phyloP scores from a whole-genome alignment of 2,888 invertebrate genomes.

The Hybos culiciformis region DNA sequence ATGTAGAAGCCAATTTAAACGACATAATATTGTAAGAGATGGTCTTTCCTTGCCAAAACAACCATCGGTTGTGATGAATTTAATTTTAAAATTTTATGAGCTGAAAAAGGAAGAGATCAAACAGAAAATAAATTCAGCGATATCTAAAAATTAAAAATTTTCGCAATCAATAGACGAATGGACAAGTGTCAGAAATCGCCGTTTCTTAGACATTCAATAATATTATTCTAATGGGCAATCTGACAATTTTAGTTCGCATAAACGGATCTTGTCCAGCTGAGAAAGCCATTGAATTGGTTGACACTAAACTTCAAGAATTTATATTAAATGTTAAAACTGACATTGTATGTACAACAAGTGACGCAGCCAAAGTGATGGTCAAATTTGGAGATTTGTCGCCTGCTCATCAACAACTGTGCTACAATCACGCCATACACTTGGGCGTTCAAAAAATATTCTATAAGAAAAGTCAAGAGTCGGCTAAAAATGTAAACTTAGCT shows the following conservation, averaged over 20 bases:
- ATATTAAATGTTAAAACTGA: background rate
- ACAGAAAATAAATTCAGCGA: background rate
- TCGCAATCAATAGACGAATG: constrained; percentile 5
- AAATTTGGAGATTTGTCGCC: constrained; percentile 4
- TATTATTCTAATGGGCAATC: constrained; percentile 1
- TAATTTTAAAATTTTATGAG: background rate
- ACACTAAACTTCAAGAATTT: background rate
- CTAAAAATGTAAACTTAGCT: too few species aligned
- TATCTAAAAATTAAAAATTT: constrained; percentile 2
- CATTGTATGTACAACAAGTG: constrained; percentile 1
- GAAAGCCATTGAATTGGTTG: background rate
- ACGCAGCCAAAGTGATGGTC: constrained; percentile 1
- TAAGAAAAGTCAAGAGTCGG: too few species aligned
- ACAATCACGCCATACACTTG: constrained; percentile 4
- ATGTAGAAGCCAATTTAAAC: constrained; percentile 1
- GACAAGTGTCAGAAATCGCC: constrained; percentile 4
- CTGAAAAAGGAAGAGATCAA: constrained; percentile 1
- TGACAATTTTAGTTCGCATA: constrained; percentile 3
- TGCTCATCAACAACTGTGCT: constrained; percentile 3
- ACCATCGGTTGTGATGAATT: background rate
- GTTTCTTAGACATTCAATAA: constrained; percentile 5
- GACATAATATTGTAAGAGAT: background rate
- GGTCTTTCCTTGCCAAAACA: constrained; percentile 2
- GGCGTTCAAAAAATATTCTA: background rate
- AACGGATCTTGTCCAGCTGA: constrained; percentile 3